phyloP scores from a whole-genome alignment of 2,797 vertebrate genomes.

The Kryptopterus vitreolus region DNA sequence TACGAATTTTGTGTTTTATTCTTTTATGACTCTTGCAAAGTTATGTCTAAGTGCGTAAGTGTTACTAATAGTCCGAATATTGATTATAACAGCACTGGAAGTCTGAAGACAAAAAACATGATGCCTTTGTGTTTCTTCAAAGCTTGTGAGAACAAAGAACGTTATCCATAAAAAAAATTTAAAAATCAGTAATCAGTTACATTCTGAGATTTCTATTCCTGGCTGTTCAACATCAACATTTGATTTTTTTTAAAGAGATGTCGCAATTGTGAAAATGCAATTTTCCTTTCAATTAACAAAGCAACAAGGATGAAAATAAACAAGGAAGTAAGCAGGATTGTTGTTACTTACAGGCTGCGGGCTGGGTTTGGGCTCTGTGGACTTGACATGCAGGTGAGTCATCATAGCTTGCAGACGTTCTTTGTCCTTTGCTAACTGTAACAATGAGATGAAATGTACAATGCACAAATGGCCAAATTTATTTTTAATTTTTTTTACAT shows the following conservation, averaged over 20 bases:
- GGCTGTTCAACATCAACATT: conserved; percentile 63
- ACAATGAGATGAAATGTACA: conserved; percentile 41
- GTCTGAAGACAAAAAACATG: background rate
- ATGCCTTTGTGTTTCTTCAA: background rate
- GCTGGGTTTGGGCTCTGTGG: conserved; percentile 96
- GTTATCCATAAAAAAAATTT: conserved; percentile 53
- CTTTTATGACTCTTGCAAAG: background rate
- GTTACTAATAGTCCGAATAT: background rate
- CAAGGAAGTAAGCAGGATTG: conserved; percentile 29
- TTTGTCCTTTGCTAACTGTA: conserved; percentile 97
- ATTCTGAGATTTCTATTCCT: conserved; percentile 67
- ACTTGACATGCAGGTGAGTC: conserved; percentile 99
- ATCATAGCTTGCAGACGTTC: conserved; percentile 99
- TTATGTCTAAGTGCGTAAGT: no score
- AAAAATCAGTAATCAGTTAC: conserved; percentile 61
- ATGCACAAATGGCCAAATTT: background rate
- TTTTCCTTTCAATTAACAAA: conserved; percentile 73
- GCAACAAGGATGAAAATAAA: conserved; percentile 20
- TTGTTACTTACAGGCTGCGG: conserved; percentile 93
- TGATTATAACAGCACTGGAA: background rate
- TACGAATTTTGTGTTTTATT: background rate
- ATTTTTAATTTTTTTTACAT: background rate
- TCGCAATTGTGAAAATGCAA: conserved; percentile 70
- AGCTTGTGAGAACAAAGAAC: conserved; percentile 53
- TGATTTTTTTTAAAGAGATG: conserved; percentile 60